Evolutionary conservation across 2,797 vertebrate genomes (phyloP).

Genomic region (Hirundo rustica): DNA sequence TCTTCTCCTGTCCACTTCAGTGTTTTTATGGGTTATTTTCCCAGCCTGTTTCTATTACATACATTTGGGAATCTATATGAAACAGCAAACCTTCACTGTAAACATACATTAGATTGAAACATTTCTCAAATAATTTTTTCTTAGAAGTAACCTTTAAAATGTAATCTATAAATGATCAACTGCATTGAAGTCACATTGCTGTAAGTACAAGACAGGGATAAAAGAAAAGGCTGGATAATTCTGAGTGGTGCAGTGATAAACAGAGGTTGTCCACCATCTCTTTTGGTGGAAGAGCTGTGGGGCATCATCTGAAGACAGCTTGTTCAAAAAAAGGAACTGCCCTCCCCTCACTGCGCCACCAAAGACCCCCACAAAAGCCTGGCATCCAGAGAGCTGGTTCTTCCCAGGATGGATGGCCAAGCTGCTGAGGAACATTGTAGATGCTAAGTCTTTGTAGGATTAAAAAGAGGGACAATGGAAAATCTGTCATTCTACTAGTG

Average conservation of each 20-base stretch:
- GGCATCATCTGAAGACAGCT: not conserved
- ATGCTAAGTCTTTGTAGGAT: not conserved
- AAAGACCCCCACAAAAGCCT: not conserved
- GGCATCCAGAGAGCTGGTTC: not conserved
- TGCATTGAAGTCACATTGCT: not conserved
- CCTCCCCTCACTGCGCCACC: not conserved
- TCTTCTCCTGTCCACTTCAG: not conserved
- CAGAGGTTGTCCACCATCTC: not conserved
- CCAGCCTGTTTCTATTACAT: not conserved
- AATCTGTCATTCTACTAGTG: not conserved
- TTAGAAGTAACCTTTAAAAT: not conserved
- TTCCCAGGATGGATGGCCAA: not conserved
- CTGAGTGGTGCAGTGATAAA: not conserved
- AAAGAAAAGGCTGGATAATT: not conserved
- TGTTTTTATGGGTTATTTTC: not conserved
- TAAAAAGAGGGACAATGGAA: not conserved
- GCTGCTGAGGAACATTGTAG: not conserved
- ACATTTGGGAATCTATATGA: not conserved
- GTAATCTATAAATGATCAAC: not conserved
- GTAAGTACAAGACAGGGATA: not conserved
- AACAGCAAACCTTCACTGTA: not conserved
- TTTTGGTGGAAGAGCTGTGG: not conserved
- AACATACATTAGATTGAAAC: not conserved
- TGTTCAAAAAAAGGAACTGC: not conserved
- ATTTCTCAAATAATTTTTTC: not conserved